These are phyloP conservation scores for Planiliza haematocheilus DNA, from an alignment of 2,113 vertebrate genomes.

Conservation along the genomic window DNA sequence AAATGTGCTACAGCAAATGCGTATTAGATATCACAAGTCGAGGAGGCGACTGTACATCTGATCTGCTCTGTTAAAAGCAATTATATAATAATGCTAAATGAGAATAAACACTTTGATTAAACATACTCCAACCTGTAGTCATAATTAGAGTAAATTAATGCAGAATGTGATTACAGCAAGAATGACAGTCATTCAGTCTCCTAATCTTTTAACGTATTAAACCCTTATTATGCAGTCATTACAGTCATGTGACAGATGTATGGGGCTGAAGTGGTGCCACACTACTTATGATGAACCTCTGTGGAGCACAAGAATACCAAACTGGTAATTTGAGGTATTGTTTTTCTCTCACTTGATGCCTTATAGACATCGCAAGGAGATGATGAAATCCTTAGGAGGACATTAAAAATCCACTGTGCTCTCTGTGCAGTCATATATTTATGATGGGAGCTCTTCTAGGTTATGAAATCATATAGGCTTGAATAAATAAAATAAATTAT, in stretches of 20 bases:
- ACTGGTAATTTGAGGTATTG: no score
- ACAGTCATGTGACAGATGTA: background rate
- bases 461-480: no score
- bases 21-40: background rate
- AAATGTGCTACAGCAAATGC: background rate
- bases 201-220: background rate
- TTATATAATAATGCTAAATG: slow-evolving; percentile 10
- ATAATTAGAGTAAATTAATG: slow-evolving; percentile 17
- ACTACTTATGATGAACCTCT: background rate
- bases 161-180: slow-evolving; percentile 4
- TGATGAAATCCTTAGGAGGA: background rate
- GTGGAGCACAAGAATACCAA: background rate
- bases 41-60: background rate
- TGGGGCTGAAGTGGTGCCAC: background rate
- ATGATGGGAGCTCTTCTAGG: background rate
- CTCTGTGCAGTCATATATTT: background rate
- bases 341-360: no score
- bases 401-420: background rate
- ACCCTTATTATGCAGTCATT: background rate
- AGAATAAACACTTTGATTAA: slow-evolving; percentile 11
- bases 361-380: no score
- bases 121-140: background rate
- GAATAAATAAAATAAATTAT: no score
- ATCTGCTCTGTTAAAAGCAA: slow-evolving; percentile 18
- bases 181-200: background rate